phyloP scores from a whole-genome alignment of 2,797 vertebrate genomes.

The Gallinago stenura region DNA sequence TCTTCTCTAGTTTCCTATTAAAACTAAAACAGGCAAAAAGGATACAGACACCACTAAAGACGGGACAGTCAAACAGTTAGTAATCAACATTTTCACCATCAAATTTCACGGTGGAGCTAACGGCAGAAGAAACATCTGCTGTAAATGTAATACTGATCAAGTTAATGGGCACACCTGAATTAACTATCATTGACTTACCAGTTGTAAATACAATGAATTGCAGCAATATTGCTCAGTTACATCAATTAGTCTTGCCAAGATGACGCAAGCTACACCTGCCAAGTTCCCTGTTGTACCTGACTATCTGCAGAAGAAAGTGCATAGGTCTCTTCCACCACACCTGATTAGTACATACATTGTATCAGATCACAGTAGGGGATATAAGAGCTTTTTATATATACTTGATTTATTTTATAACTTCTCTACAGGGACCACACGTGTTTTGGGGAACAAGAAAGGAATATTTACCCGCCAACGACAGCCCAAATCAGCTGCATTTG shows the following conservation, averaged over 20 bases:
- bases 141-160: background rate
- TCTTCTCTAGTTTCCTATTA: background rate
- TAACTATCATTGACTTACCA: background rate
- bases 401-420: background rate
- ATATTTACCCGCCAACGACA: conserved; percentile 94
- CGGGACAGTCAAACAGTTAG: background rate
- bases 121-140: background rate
- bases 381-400: background rate
- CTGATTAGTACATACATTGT: background rate
- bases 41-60: background rate
- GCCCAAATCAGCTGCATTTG: conserved; percentile 91
- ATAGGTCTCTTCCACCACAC: conserved; percentile 26
- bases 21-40: background rate
- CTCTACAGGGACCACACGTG: conserved; percentile 81
- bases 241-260: background rate
- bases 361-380: background rate
- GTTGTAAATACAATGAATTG: background rate
- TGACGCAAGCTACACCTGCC: background rate
- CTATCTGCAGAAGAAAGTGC: background rate
- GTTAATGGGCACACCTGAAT: background rate
- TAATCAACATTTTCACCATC: background rate
- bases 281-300: background rate
- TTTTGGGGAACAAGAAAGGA: conserved; percentile 94
- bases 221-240: background rate
- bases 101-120: background rate